Base-by-base conservation (phyloP, 1,140 invertebrate genomes). In the Sipha flava region DNA sequence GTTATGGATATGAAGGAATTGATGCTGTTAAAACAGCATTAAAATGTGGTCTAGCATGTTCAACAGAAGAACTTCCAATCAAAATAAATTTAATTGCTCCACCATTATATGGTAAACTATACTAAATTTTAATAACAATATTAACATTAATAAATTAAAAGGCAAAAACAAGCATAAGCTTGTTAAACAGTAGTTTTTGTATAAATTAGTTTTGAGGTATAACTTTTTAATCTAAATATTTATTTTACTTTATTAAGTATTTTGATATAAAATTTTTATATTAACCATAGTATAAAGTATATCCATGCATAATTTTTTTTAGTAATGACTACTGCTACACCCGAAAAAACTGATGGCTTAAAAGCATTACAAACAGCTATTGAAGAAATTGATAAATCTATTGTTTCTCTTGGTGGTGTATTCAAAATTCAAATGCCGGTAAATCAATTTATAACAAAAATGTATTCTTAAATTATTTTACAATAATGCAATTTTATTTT, bases 11-110 rank as follows among this genome's bases (percentile, higher is more conserved):
- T 85, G 97, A 99, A 86, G 98, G 98, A 37, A 98, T 99, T 83
- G 97, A 99, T 89, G 98, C 98, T 49, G 97, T 99, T 0, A 99
- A 99, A 86, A 88, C 91, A 80, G 96, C 98, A 0, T 87, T 99
- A 4, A 93, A 91, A 86, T 90, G 94, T 84, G 98, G 98, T 3
- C 89, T 99, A n/a, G 91, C 92, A 68, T 88, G 95, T 49, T 97
- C 96, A 4, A 97, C 94, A 9, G 92, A 94, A 83, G 94, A 96
- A 82, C 90, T 99, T 87, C 95, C 95, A 9, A 97, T 99, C 82
- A 98, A 98, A 87, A 99, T 99, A 83, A 99, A 99, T 88, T 87
- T 99, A 68, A 99, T 99, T 85, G 98, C 98, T 47, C 97, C 98
- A 57, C 98, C 98, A 52, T 87, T 97, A 81, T 99, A 98, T 89